Percentiles rank a stretch among this genome's conserved stretches.
Evolutionary conservation across 2,113 vertebrate genomes (phyloP).

Genomic region (Felis chaus): DNA sequence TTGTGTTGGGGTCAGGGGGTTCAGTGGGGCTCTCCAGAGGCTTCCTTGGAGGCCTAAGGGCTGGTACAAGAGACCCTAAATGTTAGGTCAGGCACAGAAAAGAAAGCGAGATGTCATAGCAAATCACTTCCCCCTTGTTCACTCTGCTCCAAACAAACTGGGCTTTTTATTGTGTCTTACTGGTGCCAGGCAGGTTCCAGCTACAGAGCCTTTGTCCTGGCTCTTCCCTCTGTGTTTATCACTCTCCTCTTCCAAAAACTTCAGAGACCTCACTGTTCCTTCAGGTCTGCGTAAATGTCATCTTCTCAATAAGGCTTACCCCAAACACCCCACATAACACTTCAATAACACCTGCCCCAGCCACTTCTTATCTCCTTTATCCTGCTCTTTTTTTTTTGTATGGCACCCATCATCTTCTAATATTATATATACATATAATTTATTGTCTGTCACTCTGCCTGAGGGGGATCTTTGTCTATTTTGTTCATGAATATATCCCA

Average conservation of each 20-base stretch:
- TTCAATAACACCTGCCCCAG: neutral
- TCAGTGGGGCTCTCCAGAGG: neutral
- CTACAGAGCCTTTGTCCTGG: neutral
- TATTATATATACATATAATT: neutral
- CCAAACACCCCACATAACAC: neutral
- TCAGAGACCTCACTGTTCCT: neutral
- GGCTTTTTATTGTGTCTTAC: neutral
- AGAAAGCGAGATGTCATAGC: neutral
- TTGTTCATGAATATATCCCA: neutral
- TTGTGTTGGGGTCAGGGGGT: neutral
- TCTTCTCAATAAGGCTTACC: neutral
- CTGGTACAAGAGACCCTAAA: neutral
- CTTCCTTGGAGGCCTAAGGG: neutral
- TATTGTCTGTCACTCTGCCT: neutral
- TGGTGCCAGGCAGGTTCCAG: neutral
- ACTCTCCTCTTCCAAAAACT: neutral
- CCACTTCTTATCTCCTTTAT: neutral
- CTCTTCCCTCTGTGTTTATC: neutral
- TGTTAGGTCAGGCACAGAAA: neutral
- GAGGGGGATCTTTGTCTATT: neutral
- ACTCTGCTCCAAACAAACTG: neutral
- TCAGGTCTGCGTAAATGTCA: neutral
- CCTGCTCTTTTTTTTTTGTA: neutral
- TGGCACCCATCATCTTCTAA: neutral
- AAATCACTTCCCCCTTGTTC: neutral